Evolutionary conservation across 2,113 vertebrate species (phyloP).

Genomic region (Oceanodroma tethys): DNA sequence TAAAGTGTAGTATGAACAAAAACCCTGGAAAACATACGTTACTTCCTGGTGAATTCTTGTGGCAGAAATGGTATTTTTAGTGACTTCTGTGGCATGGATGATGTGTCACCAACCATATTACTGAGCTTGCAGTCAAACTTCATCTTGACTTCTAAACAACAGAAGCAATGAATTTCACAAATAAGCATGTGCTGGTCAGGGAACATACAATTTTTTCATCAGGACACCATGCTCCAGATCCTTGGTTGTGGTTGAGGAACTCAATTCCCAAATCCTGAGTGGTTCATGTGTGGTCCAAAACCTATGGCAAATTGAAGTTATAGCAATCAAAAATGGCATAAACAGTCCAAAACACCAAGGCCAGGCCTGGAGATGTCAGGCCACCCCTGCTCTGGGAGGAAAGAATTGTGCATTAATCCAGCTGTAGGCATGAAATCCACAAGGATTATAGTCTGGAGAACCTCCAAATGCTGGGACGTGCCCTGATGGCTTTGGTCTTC

Average conservation of each 20-base stretch:
- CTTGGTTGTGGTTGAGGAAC: not conserved
- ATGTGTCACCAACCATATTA: not conserved
- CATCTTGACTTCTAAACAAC: not conserved
- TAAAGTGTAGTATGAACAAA: constrained; percentile 18
- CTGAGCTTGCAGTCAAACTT: not conserved
- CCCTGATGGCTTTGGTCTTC: not conserved
- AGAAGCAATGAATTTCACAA: not conserved
- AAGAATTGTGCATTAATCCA: not conserved
- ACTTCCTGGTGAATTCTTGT: not conserved
- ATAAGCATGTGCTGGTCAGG: not conserved
- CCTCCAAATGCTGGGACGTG: not conserved
- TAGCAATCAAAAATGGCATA: not conserved
- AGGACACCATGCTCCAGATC: not conserved
- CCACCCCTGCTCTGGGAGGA: not conserved
- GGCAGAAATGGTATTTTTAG: not conserved
- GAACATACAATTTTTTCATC: not conserved
- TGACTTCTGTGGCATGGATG: not conserved
- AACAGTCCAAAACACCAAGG: not conserved
- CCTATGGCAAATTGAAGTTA: not conserved
- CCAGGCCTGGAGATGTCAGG: not conserved
- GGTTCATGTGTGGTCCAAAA: not conserved
- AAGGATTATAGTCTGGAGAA: not conserved
- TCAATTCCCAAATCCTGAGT: not conserved
- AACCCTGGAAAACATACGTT: not conserved
- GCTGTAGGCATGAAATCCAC: not conserved